Evolutionary conservation across 1,140 invertebrate species (phyloP).

Genomic region (Leguminivora glycinivorella): DNA sequence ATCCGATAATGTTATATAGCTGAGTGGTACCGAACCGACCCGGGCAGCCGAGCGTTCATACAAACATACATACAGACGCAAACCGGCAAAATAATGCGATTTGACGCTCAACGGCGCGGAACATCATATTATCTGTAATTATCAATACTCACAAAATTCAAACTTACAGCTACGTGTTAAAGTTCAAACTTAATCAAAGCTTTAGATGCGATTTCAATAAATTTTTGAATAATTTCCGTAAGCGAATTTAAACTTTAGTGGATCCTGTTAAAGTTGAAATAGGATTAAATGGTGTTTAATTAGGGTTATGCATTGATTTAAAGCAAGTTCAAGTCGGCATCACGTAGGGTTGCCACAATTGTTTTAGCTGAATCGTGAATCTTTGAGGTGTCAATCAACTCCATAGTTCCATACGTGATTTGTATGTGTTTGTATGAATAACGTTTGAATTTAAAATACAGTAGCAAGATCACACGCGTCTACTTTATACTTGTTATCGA

Average conservation of each 20-base stretch:
- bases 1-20: background rate
- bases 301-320: background rate
- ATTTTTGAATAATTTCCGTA: background rate
- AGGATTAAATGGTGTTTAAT: background rate
- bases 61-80: conserved; percentile 3
- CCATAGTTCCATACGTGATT: background rate
- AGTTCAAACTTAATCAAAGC: background rate
- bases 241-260: background rate
- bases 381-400: background rate
- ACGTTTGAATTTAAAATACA: no score
- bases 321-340: background rate
- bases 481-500: no score
- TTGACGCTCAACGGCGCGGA: conserved; percentile 11
- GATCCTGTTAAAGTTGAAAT: background rate
- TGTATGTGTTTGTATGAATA: background rate
- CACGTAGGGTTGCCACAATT: background rate
- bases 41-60: background rate
- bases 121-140: conserved; percentile 11
- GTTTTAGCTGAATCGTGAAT: background rate
- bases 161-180: background rate
- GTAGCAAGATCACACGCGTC: no score
- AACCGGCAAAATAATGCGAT: conserved; percentile 29
- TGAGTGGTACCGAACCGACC: background rate
- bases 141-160: background rate
- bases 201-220: background rate